phyloP scores from a whole-genome alignment of 2,888 invertebrate genomes.

The Ochlodes sylvanus region DNA sequence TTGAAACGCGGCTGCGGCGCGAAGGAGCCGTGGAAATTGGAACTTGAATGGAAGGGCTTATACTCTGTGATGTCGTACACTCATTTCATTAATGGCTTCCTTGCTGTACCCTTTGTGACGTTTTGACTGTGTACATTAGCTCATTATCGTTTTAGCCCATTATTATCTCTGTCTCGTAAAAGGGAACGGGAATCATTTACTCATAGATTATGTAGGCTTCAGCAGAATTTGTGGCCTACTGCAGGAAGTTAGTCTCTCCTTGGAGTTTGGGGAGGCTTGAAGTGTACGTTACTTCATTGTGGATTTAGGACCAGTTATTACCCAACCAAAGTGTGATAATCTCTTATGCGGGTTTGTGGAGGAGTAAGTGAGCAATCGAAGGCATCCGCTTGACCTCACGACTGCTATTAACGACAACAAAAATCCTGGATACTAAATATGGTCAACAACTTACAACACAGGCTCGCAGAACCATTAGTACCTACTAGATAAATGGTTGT shows the following conservation, averaged over 20 bases:
- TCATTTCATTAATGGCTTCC: slow-evolving; percentile 38
- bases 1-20: slow-evolving; percentile 68
- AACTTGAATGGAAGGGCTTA: slow-evolving; percentile 47
- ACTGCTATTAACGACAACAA: too few relatives aligned
- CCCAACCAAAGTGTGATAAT: too few relatives aligned
- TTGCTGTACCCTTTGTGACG: slow-evolving; percentile 18
- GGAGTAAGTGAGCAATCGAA: too few relatives aligned
- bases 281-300: too few relatives aligned
- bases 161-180: not conserved
- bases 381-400: too few relatives aligned
- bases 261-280: too few relatives aligned
- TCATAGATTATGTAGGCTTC: not conserved
- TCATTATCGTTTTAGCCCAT: slow-evolving; percentile 5
- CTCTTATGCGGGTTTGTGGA: too few relatives aligned
- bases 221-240: not conserved
- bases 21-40: slow-evolving; percentile 52
- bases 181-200: not conserved
- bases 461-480: not conserved
- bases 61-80: slow-evolving; percentile 40
- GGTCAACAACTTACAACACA: not conserved
- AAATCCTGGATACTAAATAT: too few relatives aligned
- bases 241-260: too few relatives aligned
- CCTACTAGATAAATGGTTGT: too few relatives aligned
- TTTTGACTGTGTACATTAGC: slow-evolving; percentile 28
- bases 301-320: too few relatives aligned